Percentiles rank a stretch among this genome's conserved stretches.
Conservation (phyloP, 2,113 vertebrate genomes). For the Pelusios castaneus region DNA sequence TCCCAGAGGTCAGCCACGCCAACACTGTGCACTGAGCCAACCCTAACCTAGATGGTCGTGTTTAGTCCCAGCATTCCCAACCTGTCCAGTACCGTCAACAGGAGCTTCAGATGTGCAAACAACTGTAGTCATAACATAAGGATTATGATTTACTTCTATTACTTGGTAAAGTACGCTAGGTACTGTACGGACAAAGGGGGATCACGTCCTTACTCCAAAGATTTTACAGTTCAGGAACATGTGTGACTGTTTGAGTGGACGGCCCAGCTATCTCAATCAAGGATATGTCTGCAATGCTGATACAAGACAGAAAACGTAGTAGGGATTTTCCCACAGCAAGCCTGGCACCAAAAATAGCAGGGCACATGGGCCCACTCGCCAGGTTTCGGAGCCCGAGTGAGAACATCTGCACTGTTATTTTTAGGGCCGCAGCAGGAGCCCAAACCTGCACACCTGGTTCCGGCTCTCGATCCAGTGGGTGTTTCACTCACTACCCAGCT, state of each 20-base stretch:
- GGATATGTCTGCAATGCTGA: too few relatives aligned
- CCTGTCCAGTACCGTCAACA: neutral
- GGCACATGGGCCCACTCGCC: too few relatives aligned
- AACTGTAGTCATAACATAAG: neutral
- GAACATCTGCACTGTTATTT: neutral
- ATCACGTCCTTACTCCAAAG: neutral
- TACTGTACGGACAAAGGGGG: neutral
- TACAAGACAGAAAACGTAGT: neutral
- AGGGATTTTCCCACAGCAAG: neutral
- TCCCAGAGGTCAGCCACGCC: neutral
- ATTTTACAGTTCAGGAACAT: neutral
- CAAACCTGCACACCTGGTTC: neutral
- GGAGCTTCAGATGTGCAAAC: neutral
- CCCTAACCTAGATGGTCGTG: neutral
- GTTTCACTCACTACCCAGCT: neutral
- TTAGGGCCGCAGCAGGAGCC: neutral
- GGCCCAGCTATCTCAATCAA: too few relatives aligned
- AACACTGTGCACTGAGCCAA: accelerated
- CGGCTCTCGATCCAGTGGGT: accelerated
- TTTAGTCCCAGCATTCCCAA: neutral
- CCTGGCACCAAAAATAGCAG: neutral
- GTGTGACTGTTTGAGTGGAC: neutral
- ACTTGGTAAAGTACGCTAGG: neutral
- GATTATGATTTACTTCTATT: too few relatives aligned
- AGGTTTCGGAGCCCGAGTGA: neutral